A percentile compares a stretch with the other conserved stretches of the same genome.
Evolutionary conservation across 2,797 vertebrate species (phyloP).

Genomic region (Chelidonichthys spinosus): DNA sequence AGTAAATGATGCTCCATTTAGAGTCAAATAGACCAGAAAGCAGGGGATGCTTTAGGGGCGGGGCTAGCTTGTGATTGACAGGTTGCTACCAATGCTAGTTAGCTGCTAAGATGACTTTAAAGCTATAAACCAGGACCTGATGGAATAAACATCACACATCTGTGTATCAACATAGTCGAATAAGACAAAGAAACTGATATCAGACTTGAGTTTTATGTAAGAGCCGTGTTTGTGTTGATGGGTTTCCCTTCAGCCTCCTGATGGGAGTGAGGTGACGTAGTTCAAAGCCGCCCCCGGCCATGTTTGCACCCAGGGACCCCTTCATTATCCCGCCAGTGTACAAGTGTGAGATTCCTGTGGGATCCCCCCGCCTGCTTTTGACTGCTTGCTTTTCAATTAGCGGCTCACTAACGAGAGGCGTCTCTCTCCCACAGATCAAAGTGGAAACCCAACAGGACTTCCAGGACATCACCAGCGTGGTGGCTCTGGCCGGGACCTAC

Average conservation of each 20-base stretch:
- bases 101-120: background rate
- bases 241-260: constrained; percentile 31
- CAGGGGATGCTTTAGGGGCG: no score
- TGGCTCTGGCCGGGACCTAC: constrained; percentile 94
- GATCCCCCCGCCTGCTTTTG: constrained; percentile 41
- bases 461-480: constrained; percentile 96
- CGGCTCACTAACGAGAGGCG: constrained; percentile 39
- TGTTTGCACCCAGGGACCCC: constrained; percentile 57
- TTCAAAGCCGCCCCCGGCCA: constrained; percentile 52
- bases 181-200: background rate
- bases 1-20: no score
- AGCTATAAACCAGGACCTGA: constrained; percentile 1
- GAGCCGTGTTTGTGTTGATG: constrained; percentile 20
- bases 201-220: constrained; percentile 10
- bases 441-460: constrained; percentile 95
- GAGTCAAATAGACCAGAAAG: no score
- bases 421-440: constrained; percentile 88
- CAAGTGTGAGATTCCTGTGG: constrained; percentile 68
- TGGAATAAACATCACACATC: constrained; percentile 9
- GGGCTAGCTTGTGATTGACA: no score
- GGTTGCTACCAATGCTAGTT: no score
- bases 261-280: constrained; percentile 46
- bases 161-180: constrained; percentile 5
- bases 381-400: constrained; percentile 50
- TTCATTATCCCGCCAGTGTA: constrained; percentile 59